Evolutionary conservation across 2,888 invertebrate species (phyloP).

Genomic region (Chymomyza caudatula): DNA sequence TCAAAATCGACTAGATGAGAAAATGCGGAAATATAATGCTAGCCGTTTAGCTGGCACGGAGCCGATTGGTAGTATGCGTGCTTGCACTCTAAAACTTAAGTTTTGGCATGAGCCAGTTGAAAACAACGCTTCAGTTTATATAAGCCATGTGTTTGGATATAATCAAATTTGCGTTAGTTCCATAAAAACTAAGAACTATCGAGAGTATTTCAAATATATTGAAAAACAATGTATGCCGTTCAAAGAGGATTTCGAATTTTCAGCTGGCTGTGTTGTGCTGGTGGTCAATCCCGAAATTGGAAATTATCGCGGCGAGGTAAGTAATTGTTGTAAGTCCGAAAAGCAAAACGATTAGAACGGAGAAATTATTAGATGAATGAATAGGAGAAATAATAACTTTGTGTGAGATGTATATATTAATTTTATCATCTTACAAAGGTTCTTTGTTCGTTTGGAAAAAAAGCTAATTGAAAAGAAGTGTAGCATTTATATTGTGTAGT

Average conservation of each 20-base stretch:
- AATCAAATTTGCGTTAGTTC: slow-evolving; percentile 39
- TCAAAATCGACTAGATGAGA: background rate
- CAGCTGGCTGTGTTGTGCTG: slow-evolving; percentile 35
- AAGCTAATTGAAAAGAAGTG: too few species aligned
- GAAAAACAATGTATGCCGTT: slow-evolving; percentile 30
- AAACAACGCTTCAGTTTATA: slow-evolving; percentile 31
- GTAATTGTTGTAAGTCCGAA: background rate
- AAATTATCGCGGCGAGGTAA: slow-evolving; percentile 43
- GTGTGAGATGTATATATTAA: too few species aligned
- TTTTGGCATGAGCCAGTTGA: slow-evolving; percentile 42
- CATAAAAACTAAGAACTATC: slow-evolving; percentile 26
- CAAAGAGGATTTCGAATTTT: background rate
- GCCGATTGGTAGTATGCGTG: slow-evolving; percentile 17
- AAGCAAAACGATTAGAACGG: too few species aligned
- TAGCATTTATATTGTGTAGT: too few species aligned
- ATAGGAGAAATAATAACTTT: too few species aligned
- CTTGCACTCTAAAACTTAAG: slow-evolving; percentile 12
- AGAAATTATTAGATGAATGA: too few species aligned
- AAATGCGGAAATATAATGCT: slow-evolving; percentile 10
- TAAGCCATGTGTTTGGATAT: slow-evolving; percentile 30
- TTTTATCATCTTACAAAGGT: too few species aligned
- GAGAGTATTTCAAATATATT: slow-evolving; percentile 31
- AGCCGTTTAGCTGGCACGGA: slow-evolving; percentile 10
- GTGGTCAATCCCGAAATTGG: slow-evolving; percentile 20
- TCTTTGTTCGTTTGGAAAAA: too few species aligned